These are phyloP conservation scores for Celastrina argiolus DNA, from an alignment of 2,888 invertebrate species.

Conservation along the genomic window DNA sequence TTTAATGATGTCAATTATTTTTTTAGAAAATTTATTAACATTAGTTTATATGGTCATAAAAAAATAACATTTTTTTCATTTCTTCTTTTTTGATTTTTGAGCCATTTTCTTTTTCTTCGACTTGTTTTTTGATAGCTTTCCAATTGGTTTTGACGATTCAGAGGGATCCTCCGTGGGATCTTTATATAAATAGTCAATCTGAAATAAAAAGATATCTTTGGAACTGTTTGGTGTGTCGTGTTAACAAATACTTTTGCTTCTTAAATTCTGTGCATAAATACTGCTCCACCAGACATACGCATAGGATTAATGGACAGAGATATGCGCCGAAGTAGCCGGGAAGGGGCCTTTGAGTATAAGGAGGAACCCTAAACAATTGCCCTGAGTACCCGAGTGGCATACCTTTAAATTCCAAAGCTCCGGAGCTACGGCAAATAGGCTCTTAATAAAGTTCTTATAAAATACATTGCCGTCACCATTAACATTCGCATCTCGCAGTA, in stretches of 20 bases:
- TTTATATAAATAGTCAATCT: constrained; percentile 58
- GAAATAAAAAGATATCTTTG: constrained; percentile 28
- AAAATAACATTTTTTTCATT: no score
- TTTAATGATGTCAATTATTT: no score
- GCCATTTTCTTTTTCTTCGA: not conserved
- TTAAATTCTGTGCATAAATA: no score
- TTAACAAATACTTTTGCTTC: no score
- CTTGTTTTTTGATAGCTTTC: constrained; percentile 33
- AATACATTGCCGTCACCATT: constrained; percentile 59
- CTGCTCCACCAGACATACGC: no score
- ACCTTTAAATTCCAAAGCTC: constrained; percentile 58
- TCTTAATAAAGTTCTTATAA: constrained; percentile 59
- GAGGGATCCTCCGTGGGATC: constrained; percentile 65
- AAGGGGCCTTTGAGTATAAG: no score
- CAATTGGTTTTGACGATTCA: constrained; percentile 46
- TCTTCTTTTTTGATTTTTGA: not conserved
- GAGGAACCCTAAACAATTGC: no score
- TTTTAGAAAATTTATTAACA: no score
- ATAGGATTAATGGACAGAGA: no score
- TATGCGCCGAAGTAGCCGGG: no score
- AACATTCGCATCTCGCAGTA: constrained; percentile 60
- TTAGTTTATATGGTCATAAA: no score
- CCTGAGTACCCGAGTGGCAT: not conserved
- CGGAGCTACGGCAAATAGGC: constrained; percentile 56
- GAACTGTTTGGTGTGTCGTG: no score